Base-by-base conservation (phyloP, 1,140 invertebrate genomes). In the Psilanteris sp. region DNA sequence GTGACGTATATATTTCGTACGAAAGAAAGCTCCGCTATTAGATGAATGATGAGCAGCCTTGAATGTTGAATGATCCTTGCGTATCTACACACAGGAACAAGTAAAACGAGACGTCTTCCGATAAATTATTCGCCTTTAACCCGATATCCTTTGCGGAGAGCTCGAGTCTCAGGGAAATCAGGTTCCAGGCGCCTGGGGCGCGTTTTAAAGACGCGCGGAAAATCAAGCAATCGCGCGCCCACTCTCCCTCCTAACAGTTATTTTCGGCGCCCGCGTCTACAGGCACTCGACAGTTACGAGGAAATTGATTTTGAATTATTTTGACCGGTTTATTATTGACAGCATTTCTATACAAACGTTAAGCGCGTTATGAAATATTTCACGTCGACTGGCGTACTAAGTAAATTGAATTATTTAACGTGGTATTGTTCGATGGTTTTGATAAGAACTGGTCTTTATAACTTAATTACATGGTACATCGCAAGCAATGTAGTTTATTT, bases 101-200 rank as follows among this genome's bases (percentile, higher is more conserved):
- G 61, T 74, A 77, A 78, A 78, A 74, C 67, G 77, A 81, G 78
- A 79, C 67, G 61, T 76, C 44, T 67, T 48, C 68, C 68, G 41
- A 81, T 81, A 79, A 81, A 79, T 81, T 79, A 81, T 81, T 81
- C 77, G 68, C 54, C 50, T 71, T 73, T 74, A 81, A 78, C 71
- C 68, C 39, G 75, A 79, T 73, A 79, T 66, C 67, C 67, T 76
- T 67, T 48, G 55, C 61, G 39, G 48, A 48, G 55, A 61, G 39
- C 48, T 20, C 57, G 41, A 36, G 39, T 59, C 59, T 46, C n/a
- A 62, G 41, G 46, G 36, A 72, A 71, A 76, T 70, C 66, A 34
- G 43, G 59, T 66, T 61, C 37, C 11, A 52, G 24, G 37, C 46
- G 48, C 57, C 48, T 29, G 48, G 44, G 48, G 41, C 48, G 37